These are phyloP conservation scores for Tokudaia tokunoshimensis DNA, from an alignment of 2,797 vertebrate genomes.

Conservation along the genomic window DNA sequence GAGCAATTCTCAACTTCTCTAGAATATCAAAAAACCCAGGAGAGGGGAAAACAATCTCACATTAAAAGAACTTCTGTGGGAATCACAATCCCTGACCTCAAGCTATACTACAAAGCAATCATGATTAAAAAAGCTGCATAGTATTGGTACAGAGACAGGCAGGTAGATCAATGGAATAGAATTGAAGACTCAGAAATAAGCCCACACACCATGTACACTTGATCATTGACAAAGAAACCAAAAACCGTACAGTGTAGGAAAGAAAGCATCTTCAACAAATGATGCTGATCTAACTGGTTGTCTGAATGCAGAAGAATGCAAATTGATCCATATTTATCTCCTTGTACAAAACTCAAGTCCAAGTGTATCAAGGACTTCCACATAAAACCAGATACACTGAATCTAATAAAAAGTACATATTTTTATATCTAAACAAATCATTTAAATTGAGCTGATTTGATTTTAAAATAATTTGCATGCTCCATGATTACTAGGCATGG, in stretches of 20 bases:
- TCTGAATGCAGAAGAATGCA: not conserved
- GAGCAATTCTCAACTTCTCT: not conserved
- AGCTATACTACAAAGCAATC: no score
- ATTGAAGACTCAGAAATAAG: no score
- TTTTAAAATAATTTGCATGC: slow-evolving; percentile 55
- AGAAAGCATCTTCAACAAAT: no score
- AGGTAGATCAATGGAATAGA: no score
- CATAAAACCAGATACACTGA: not conserved
- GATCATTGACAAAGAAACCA: no score
- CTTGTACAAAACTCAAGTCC: not conserved
- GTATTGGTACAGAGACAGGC: no score
- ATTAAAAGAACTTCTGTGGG: not conserved
- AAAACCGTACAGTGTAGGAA: no score
- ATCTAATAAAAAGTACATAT: not conserved
- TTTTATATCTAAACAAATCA: not conserved
- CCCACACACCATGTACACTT: no score
- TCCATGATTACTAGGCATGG: not conserved
- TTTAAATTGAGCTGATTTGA: not conserved
- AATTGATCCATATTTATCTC: not conserved
- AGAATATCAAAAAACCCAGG: not conserved
- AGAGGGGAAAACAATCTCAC: not conserved
- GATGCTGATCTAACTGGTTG: not conserved
- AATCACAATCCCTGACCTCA: not conserved
- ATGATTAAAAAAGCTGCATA: no score
- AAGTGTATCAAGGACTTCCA: not conserved